A percentile compares a stretch with the other conserved stretches of the same genome.
Conservation (phyloP, 2,797 vertebrate species). For the Pelodytes ibericus region DNA sequence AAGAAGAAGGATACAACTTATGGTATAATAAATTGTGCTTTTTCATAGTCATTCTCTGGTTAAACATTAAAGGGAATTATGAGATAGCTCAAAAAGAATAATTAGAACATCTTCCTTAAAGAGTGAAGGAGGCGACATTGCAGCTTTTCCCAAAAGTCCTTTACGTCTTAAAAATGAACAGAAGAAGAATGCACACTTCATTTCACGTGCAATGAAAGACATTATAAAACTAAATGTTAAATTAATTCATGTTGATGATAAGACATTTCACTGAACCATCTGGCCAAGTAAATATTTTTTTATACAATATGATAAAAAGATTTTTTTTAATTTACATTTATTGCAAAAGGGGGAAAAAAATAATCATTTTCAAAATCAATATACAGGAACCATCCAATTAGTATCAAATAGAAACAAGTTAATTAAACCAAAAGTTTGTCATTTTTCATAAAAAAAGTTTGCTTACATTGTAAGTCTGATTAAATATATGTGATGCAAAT, state of each 20-base stretch:
- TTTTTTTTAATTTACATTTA: conserved; percentile 17
- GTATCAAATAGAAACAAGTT: background rate
- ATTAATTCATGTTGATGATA: conserved; percentile 42
- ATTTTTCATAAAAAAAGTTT: too few relatives aligned
- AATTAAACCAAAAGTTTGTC: background rate
- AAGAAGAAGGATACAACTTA: background rate
- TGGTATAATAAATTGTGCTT: background rate
- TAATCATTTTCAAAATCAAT: background rate
- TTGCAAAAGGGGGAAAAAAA: background rate
- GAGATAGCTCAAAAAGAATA: conserved; percentile 20
- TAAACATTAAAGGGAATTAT: conserved; percentile 14
- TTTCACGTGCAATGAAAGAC: conserved; percentile 38
- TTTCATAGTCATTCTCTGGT: background rate
- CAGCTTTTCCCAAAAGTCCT: conserved; percentile 45
- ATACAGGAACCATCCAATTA: background rate
- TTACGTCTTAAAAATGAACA: conserved; percentile 42
- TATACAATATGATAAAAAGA: conserved; percentile 4
- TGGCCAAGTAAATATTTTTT: conserved; percentile 10
- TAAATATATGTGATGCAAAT: too few relatives aligned
- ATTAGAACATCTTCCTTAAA: conserved; percentile 5
- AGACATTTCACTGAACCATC: conserved; percentile 34
- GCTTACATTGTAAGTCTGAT: too few relatives aligned
- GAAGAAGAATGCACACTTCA: conserved; percentile 57
- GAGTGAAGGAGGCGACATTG: background rate
- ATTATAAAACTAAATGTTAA: conserved; percentile 42